Evolutionary conservation across 2,113 vertebrate species (phyloP).

Genomic region (Corythornis cristatus): DNA sequence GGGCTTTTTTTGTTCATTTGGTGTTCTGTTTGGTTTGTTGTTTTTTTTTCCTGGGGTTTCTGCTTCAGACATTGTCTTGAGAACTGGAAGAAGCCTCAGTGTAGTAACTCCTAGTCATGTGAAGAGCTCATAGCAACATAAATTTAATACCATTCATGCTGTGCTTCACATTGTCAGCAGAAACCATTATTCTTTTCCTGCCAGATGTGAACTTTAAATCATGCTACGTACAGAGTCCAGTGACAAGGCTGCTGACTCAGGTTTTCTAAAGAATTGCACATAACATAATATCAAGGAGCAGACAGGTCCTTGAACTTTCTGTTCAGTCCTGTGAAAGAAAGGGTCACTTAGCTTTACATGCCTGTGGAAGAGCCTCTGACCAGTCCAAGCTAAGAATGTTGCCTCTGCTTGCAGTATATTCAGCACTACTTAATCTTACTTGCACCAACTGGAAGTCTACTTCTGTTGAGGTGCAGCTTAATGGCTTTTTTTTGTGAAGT

Average conservation of each 20-base stretch:
- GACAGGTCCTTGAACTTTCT: background rate
- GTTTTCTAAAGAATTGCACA: background rate
- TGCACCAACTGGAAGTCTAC: background rate
- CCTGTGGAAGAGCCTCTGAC: background rate
- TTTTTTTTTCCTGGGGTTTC: background rate
- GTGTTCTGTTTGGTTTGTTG: too few species aligned
- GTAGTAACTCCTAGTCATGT: background rate
- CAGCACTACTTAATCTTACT: background rate
- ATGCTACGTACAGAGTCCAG: background rate
- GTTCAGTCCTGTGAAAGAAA: background rate
- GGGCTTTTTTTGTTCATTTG: too few species aligned
- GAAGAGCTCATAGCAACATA: background rate
- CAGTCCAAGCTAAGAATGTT: background rate
- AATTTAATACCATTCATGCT: background rate
- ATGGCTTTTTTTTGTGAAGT: background rate
- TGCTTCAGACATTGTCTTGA: background rate
- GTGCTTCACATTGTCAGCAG: background rate
- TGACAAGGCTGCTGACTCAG: background rate
- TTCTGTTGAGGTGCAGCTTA: background rate
- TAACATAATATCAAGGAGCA: background rate
- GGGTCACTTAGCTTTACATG: background rate
- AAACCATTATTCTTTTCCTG: background rate
- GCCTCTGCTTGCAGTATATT: background rate
- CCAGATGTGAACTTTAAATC: background rate
- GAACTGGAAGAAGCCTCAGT: background rate